These are phyloP conservation scores for Paradoxurus hermaphroditus DNA, from an alignment of 2,113 vertebrate species.

Conservation along the genomic window DNA sequence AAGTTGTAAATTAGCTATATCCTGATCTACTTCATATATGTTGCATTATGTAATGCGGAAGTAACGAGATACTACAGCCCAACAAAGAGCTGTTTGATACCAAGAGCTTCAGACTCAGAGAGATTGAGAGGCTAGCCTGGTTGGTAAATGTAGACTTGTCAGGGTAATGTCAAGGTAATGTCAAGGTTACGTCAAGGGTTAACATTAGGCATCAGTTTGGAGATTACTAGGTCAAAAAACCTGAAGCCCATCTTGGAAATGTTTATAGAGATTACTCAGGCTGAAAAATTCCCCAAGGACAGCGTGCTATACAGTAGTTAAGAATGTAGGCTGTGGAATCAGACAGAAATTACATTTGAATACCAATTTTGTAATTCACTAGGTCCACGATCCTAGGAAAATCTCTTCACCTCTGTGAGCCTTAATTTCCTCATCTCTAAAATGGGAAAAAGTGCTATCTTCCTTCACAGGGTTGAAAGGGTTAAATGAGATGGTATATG, in stretches of 20 bases:
- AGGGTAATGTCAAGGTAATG: not conserved
- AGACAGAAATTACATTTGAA: not conserved
- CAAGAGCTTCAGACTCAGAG: not conserved
- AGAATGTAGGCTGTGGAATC: not conserved
- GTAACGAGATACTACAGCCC: slow-evolving; percentile 52
- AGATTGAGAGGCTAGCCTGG: not conserved
- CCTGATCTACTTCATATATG: slow-evolving; percentile 63
- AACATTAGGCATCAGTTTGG: not conserved
- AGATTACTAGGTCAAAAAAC: slow-evolving; percentile 13
- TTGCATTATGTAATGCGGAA: slow-evolving; percentile 49
- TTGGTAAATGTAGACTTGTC: not conserved
- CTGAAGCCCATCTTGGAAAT: not conserved
- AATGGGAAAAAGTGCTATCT: not conserved
- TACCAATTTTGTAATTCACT: not conserved
- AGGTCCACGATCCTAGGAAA: not conserved
- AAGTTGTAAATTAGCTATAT: slow-evolving; percentile 64
- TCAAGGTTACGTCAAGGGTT: not conserved
- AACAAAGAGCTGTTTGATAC: slow-evolving; percentile 57
- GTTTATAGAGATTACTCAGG: not conserved
- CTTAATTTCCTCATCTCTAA: too few species aligned
- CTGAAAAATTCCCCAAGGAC: not conserved
- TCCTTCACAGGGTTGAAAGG: not conserved
- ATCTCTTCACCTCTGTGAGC: not conserved
- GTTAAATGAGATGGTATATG: not conserved
- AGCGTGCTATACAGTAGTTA: not conserved